Evolutionary conservation across 2,113 vertebrate genomes (phyloP), one percentile per base, ranked within the genome.

Genomic region (Psettodes erumei): DNA sequence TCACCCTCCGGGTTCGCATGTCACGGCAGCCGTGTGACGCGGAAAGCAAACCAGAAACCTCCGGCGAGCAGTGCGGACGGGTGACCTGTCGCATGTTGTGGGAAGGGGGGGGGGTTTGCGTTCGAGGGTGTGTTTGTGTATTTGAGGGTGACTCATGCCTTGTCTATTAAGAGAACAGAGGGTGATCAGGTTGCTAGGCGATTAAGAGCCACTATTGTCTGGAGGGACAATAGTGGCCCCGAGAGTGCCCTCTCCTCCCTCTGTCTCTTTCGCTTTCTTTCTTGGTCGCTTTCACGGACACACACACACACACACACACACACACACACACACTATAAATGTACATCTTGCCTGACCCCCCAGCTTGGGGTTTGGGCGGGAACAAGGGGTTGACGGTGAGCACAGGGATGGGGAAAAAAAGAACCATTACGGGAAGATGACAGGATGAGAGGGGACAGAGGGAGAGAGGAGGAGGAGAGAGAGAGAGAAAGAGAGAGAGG

Each of bases 141-240:
- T 82, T 80, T 84, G 67, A 75, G 86, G 63, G 82, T 92, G 92
- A 93, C 78, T 93, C 93, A 93, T 83, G 79, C 82, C 85, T 89
- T 78, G 82, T 90, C 77, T 87, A 83, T 86, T 85, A 88, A 88
- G 86, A 92, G 88, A 93, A 90, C 81, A 83, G 86, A 88, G 85
- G 84, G 79, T 90, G 92, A 93, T 93, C 90, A 90, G 89, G 93
- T 95, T 94, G 92, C 93, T 94, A 91, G 90, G 92, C 88, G 82
- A 91, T 92, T 85, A 91, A 93, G 87, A 93, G 87, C 84, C 85
- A 73, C 89, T 90, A 88, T 94, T 94, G 90, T 94, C 91, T 75
- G 37, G 25, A 45, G 70, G 89, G 90, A 94, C 91, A 93, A 94
- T 89, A 82, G 88, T 86, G 61, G 82, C 82, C 86, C 84, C 7